A percentile compares a stretch with the other conserved stretches of the same genome.
These are phyloP conservation scores for Lethenteron reissneri DNA, from an alignment of 2,113 vertebrate species.

Conservation along the genomic window DNA sequence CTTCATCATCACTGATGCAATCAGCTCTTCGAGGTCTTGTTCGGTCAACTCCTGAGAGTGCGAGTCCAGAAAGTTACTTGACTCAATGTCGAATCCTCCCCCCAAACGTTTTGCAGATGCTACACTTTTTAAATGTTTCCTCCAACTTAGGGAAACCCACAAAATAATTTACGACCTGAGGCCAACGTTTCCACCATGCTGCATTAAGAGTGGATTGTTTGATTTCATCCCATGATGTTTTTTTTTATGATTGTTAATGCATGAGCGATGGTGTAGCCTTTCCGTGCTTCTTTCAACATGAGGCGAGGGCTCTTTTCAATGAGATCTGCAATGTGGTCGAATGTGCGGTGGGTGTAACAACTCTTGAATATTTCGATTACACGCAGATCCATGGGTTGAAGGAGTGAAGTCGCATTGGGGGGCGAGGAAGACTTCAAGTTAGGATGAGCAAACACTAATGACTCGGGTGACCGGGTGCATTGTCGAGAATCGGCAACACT, in stretches of 20 bases:
- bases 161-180: no score
- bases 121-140: no score
- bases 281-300: constrained; percentile 5
- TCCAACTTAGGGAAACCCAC: no score
- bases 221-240: constrained; percentile 4
- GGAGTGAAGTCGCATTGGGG: constrained; percentile 7
- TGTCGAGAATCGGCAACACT: constrained; percentile 9
- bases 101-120: no score
- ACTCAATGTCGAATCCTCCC: no score
- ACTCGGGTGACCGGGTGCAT: constrained; percentile 8
- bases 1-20: no score
- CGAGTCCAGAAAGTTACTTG: no score
- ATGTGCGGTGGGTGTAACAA: constrained; percentile 6
- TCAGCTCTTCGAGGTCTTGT: no score
- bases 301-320: background rate
- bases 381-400: constrained; percentile 10
- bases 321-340: background rate
- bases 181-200: background rate
- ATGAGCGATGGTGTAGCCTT: constrained; percentile 5
- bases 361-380: constrained; percentile 7
- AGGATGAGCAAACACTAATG: background rate
- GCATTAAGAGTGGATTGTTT: background rate
- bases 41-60: no score
- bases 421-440: background rate
- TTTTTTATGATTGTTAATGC: constrained; percentile 2